Percentiles rank a stretch among this genome's conserved stretches.
phyloP scores from a whole-genome alignment of 2,888 invertebrate species.

The Branchipolynoe longqiensis region DNA sequence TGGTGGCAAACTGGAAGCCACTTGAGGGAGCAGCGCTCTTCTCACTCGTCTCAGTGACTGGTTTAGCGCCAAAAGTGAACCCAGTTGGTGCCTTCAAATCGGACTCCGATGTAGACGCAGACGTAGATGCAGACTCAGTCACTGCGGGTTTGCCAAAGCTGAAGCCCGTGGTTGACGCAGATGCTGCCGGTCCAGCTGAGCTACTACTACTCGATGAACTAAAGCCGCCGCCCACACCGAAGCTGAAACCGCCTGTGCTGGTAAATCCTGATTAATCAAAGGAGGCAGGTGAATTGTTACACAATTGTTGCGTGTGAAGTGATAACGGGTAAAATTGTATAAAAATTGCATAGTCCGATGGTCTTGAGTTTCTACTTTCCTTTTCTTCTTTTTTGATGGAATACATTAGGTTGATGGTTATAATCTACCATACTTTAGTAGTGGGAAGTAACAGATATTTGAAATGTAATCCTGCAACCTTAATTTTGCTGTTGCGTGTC shows the following conservation, averaged over 20 bases:
- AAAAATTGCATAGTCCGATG: no score
- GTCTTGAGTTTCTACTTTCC: no score
- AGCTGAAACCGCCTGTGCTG: slow-evolving; percentile 56
- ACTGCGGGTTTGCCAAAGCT: background rate
- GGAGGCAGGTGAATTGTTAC: background rate
- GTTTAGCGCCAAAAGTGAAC: background rate
- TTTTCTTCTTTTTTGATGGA: no score
- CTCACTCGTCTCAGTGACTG: background rate
- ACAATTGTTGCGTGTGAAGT: no score
- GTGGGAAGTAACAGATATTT: no score
- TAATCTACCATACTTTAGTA: no score
- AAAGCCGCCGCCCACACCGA: slow-evolving; percentile 24
- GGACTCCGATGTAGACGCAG: background rate
- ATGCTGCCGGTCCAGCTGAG: background rate
- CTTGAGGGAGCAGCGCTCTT: background rate
- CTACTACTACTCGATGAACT: background rate
- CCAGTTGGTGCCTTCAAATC: background rate
- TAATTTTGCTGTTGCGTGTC: no score
- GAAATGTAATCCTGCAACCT: no score
- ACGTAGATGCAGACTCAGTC: background rate
- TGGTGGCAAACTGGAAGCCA: background rate
- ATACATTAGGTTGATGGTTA: no score
- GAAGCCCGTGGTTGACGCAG: slow-evolving; percentile 14
- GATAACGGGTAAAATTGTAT: no score
- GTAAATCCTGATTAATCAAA: slow-evolving; percentile 42